Base-by-base conservation (phyloP, 37 sponge, comb jelly and placozoan species). In the Crambe crambe region DNA sequence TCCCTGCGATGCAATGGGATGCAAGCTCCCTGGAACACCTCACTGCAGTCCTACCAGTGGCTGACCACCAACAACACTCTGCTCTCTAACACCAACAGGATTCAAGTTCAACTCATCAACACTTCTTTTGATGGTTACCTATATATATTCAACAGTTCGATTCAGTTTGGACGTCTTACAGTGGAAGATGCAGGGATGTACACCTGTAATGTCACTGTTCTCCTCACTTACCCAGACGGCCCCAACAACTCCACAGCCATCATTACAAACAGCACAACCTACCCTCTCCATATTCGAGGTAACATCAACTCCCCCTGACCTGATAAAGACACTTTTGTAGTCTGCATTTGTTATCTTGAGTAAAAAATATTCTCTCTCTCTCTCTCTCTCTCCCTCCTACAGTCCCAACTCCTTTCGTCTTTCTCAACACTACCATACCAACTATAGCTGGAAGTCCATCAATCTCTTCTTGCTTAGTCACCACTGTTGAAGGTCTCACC, bases 71-170 rank as follows among this genome's bases (percentile, higher is more conserved):
- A 43, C 42, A 2, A 37, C 10, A n/a, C 25, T 10, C 8, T 62
- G 38, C 2, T n/a, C 36, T 9, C 31, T 5, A 58, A 23, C 42
- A 5, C 64, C n/a, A 43, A n/a, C 43, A 61, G 75, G 56, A 56
- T 32, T 20, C 47, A 40, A 23, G 29, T 63, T 30, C 6, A 9
- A 22, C 65, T 74, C 5, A 54, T 34, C 60, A 74, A 74, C 54
- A 57, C 59, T 3, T 26, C 59, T 8, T 72, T 47, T 38, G 41
- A 58, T 57, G 51, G 35, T n/a, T 23, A 37, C 22, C 64, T 3
- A 25, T 77, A 61, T 58, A 23, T 77, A n/a, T 77, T 77, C 65
- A 77, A 77, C 43, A 63, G 77, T 39, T 63, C 65, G 8, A n/a
- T 77, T 22, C 37, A 15, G 37, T 62, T 77, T 43, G 3, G 21